Conservation (phyloP, 2,888 invertebrate species). For the Oscheius sp. region DNA sequence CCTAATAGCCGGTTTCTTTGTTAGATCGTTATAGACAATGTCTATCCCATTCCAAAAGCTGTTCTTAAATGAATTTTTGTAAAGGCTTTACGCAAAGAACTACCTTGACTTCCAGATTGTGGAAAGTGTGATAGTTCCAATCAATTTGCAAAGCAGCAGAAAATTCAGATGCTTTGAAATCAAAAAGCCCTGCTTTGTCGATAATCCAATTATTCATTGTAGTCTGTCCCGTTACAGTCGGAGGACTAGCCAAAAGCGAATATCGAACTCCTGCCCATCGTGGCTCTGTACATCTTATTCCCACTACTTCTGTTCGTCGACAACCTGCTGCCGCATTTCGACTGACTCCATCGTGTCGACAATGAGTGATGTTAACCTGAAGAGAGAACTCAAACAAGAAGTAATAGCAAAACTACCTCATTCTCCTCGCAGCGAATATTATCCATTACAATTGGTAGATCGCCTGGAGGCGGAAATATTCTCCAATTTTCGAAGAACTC, state of each 20-base stretch:
- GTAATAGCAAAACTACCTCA: slow-evolving; percentile 45
- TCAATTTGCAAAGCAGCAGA: slow-evolving; percentile 75
- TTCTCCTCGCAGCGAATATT: slow-evolving; percentile 87
- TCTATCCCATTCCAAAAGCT: slow-evolving; percentile 93
- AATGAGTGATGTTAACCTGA: slow-evolving; percentile 83
- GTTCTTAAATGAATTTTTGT: slow-evolving; percentile 73
- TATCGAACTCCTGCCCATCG: slow-evolving; percentile 93
- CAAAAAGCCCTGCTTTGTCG: slow-evolving; percentile 90
- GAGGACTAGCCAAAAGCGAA: slow-evolving; percentile 82
- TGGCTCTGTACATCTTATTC: slow-evolving; percentile 78
- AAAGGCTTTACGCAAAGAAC: background rate
- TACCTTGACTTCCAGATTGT: slow-evolving; percentile 56
- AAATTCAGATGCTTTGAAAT: slow-evolving; percentile 76
- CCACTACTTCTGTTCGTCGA: slow-evolving; percentile 72
- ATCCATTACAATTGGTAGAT: slow-evolving; percentile 73
- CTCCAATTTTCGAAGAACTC: slow-evolving; percentile 78
- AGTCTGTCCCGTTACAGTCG: slow-evolving; percentile 75
- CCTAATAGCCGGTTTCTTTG: slow-evolving; percentile 75
- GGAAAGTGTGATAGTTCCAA: slow-evolving; percentile 75
- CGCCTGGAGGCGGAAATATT: slow-evolving; percentile 60
- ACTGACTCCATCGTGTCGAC: slow-evolving; percentile 77
- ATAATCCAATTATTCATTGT: slow-evolving; percentile 87
- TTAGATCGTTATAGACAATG: slow-evolving; percentile 91
- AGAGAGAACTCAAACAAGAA: background rate
- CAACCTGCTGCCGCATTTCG: slow-evolving; percentile 76